phyloP scores from a whole-genome alignment of 2,888 invertebrate genomes.

The Agrochola lota region DNA sequence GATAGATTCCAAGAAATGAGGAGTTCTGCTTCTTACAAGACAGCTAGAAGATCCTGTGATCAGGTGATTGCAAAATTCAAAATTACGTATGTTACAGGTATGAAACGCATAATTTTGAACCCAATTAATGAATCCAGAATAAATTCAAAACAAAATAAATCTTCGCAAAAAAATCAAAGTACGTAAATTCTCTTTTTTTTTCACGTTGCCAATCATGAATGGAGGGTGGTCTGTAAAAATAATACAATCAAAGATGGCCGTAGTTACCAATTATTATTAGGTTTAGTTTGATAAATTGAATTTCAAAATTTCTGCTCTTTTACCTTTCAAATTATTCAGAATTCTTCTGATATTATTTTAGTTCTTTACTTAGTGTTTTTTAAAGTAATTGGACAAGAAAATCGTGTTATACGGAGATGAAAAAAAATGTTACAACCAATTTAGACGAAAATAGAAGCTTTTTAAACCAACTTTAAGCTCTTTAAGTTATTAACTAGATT shows the following conservation, averaged over 20 bases:
- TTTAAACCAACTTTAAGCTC: neutral
- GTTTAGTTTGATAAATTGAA: slow-evolving; percentile 48
- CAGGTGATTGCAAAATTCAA: neutral
- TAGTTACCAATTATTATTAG: slow-evolving; percentile 46
- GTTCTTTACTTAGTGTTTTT: neutral
- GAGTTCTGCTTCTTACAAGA: neutral
- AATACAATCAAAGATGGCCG: slow-evolving; percentile 27
- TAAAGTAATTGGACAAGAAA: neutral
- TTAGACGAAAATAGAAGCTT: neutral
- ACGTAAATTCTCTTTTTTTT: neutral
- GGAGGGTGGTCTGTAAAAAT: slow-evolving; percentile 27
- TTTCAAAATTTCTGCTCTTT: slow-evolving; percentile 36
- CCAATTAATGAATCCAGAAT: neutral
- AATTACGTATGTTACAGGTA: neutral
- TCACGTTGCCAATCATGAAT: slow-evolving; percentile 5
- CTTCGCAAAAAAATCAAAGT: neutral
- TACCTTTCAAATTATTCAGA: slow-evolving; percentile 20
- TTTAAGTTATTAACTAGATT: neutral
- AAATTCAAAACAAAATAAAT: neutral
- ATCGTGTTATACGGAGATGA: neutral
- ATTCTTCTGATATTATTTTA: slow-evolving; percentile 23
- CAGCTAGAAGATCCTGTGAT: neutral
- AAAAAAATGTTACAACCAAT: neutral
- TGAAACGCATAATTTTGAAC: neutral
- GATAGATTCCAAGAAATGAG: neutral